phyloP scores from a whole-genome alignment of 2,113 vertebrate genomes.

The Heptranchias perlo region DNA sequence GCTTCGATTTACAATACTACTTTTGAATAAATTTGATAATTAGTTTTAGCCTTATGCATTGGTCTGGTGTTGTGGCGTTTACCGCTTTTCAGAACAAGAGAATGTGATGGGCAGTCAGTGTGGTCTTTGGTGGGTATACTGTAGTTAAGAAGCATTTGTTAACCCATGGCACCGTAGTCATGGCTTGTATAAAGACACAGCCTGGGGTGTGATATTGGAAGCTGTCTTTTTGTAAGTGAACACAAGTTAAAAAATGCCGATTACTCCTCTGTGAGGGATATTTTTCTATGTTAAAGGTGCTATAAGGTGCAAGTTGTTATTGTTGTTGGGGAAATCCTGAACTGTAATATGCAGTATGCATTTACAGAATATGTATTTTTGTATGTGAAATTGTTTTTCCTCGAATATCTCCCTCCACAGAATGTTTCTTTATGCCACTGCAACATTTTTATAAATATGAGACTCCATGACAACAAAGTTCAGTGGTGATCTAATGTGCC shows the following conservation, averaged over 20 bases:
- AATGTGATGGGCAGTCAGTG: background rate
- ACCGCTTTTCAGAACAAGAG: background rate
- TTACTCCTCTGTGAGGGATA: background rate
- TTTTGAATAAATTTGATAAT: background rate
- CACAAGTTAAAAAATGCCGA: background rate
- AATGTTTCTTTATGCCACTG: background rate
- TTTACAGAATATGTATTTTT: background rate
- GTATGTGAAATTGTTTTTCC: background rate
- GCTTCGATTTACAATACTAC: background rate
- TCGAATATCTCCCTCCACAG: background rate
- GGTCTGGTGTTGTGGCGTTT: background rate
- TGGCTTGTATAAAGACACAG: background rate
- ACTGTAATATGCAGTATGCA: background rate
- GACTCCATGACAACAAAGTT: background rate
- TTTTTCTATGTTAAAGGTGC: background rate
- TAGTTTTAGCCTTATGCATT: background rate
- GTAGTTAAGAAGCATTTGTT: background rate
- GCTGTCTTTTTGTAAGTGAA: background rate
- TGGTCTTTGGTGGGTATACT: background rate
- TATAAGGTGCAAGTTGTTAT: background rate
- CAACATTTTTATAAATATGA: background rate
- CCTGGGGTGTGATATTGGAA: background rate
- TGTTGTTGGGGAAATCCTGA: background rate
- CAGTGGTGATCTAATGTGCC: background rate
- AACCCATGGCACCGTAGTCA: background rate